These are phyloP conservation scores for Hydropsyche tenuis DNA, from an alignment of 1,140 invertebrate species.

Conservation along the genomic window DNA sequence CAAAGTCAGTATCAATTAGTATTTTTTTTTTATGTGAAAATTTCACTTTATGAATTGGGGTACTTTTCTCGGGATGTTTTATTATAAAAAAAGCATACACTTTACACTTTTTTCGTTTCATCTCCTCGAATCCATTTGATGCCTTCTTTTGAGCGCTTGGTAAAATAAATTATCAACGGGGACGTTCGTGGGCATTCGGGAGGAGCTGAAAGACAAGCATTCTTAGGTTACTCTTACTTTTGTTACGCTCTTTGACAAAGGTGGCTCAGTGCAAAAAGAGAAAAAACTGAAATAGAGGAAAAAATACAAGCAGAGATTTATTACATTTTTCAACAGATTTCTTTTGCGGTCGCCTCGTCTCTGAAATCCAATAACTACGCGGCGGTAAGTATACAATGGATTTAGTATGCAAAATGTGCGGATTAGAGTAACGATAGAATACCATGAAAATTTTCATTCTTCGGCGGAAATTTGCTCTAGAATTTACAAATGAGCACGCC, in stretches of 20 bases:
- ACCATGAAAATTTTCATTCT: not conserved
- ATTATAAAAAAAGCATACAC: too few relatives aligned
- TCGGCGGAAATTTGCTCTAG: constrained; percentile 9
- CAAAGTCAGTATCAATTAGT: too few relatives aligned
- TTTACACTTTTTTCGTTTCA: not conserved
- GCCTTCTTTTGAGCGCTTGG: not conserved
- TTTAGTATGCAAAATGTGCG: constrained; percentile 21
- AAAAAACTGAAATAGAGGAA: not conserved
- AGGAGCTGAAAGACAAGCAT: not conserved
- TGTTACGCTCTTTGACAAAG: constrained; percentile 11
- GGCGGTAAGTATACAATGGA: constrained; percentile 9
- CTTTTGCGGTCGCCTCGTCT: not conserved
- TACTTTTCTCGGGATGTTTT: too few relatives aligned
- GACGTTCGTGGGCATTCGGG: not conserved
- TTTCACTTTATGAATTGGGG: too few relatives aligned
- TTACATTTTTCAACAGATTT: constrained; percentile 14
- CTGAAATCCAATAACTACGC: too few relatives aligned
- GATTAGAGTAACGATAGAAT: not conserved
- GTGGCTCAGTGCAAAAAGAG: not conserved
- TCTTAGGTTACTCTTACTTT: constrained; percentile 11
- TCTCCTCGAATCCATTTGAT: not conserved
- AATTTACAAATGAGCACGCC: not conserved
- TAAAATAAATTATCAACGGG: constrained; percentile 6
- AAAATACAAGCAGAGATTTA: constrained; percentile 10
- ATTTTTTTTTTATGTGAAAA: too few relatives aligned